A percentile compares a stretch with the other conserved stretches of the same genome.
These are phyloP conservation scores for Sinelater perroti DNA, from an alignment of 2,888 invertebrate species.

Conservation along the genomic window DNA sequence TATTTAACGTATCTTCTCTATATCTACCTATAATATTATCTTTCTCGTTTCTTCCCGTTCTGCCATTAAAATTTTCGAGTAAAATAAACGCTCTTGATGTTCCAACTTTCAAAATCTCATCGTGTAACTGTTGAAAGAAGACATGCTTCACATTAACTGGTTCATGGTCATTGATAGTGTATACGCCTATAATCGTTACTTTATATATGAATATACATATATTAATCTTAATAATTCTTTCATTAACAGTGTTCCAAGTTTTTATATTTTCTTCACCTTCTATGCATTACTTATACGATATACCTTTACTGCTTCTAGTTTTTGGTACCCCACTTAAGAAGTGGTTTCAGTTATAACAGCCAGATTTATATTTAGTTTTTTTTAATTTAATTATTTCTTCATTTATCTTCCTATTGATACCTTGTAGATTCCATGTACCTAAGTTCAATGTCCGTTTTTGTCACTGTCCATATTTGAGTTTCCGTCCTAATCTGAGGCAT, in stretches of 20 bases:
- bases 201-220: no score
- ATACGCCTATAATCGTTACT: no score
- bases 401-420: neutral
- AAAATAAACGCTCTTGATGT: no score
- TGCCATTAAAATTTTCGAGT: neutral
- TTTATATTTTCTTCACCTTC: neutral
- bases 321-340: conserved; percentile 3
- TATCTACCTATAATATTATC: no score
- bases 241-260: neutral
- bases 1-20: neutral
- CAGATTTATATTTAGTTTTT: neutral
- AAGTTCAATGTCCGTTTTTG: no score
- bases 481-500: no score
- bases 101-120: no score
- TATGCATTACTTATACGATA: neutral
- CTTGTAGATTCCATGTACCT: conserved; percentile 1
- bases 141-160: no score
- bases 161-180: neutral
- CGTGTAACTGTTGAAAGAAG: no score
- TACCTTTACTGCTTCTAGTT: neutral
- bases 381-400: conserved; percentile 1
- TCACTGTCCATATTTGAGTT: no score
- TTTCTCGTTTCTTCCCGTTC: no score
- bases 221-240: no score
- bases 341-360: neutral